phyloP scores from a whole-genome alignment of 2,797 vertebrate species.

The Sternotherus odoratus region DNA sequence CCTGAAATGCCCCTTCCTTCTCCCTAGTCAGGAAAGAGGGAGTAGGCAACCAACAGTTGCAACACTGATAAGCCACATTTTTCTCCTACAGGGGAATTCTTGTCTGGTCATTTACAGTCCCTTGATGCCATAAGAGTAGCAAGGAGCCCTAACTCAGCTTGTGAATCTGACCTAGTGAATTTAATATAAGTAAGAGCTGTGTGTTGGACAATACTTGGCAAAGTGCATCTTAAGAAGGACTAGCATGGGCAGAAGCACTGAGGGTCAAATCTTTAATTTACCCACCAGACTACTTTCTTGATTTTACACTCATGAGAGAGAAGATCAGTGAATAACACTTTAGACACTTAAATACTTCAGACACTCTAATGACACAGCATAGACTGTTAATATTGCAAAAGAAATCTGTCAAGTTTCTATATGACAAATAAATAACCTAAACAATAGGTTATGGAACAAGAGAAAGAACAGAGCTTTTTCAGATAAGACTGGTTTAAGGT shows the following conservation, averaged over 20 bases:
- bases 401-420: background rate
- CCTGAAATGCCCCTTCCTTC: background rate
- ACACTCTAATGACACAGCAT: slow-evolving; percentile 19
- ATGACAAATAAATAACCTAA: slow-evolving; percentile 33
- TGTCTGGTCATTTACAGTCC: background rate
- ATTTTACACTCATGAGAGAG: background rate
- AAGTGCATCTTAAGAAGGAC: background rate
- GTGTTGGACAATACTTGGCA: slow-evolving; percentile 11
- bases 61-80: background rate
- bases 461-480: background rate
- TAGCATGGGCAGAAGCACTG: slow-evolving; percentile 8
- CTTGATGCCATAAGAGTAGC: background rate
- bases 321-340: slow-evolving; percentile 35
- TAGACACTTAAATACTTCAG: background rate
- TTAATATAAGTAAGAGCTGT: background rate
- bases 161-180: slow-evolving; percentile 9
- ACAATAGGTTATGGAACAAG: background rate
- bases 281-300: background rate
- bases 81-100: background rate
- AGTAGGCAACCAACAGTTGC: background rate
- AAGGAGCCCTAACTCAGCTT: background rate
- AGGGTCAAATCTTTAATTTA: slow-evolving; percentile 17
- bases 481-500: slow-evolving; percentile 10
- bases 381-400: background rate
- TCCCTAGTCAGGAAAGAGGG: background rate